A percentile compares a stretch with the other conserved stretches of the same genome.
phyloP scores from a whole-genome alignment of 2,888 invertebrate genomes.

The Zaprionus bogoriensis region DNA sequence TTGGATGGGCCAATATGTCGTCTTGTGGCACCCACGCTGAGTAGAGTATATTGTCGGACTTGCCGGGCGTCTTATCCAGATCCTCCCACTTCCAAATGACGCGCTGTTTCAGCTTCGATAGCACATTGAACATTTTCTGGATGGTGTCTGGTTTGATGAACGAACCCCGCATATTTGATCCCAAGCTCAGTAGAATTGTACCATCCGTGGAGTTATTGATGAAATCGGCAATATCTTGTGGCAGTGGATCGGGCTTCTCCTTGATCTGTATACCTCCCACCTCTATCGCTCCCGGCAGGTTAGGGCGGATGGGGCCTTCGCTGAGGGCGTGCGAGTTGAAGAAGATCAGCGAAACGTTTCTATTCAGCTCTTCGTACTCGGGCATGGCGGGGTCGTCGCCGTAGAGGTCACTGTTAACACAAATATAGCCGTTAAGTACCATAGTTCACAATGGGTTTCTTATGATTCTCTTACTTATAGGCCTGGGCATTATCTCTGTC shows the following conservation, averaged over 20 bases:
- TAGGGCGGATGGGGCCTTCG: constrained; percentile 76
- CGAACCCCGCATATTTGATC: constrained; percentile 79
- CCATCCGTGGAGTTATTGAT: constrained; percentile 82
- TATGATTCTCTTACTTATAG: constrained; percentile 41
- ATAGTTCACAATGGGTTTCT: neutral
- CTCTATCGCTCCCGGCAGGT: constrained; percentile 77
- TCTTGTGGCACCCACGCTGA: constrained; percentile 88
- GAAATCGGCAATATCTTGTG: constrained; percentile 77
- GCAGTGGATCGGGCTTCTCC: constrained; percentile 71
- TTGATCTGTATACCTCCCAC: constrained; percentile 81
- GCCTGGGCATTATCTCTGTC: constrained; percentile 17
- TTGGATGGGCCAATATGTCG: constrained; percentile 86
- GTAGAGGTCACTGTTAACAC: constrained; percentile 24
- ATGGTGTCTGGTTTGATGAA: constrained; percentile 84
- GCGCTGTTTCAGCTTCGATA: constrained; percentile 85
- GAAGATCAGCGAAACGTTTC: constrained; percentile 78
- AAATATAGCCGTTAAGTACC: neutral
- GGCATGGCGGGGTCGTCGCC: constrained; percentile 60
- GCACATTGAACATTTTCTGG: constrained; percentile 84
- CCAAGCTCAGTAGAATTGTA: constrained; percentile 82
- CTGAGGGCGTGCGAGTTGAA: constrained; percentile 70
- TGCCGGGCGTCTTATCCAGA: constrained; percentile 83
- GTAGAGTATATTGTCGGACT: constrained; percentile 82
- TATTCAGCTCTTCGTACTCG: constrained; percentile 61
- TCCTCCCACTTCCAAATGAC: constrained; percentile 88